Percentiles rank a stretch among this genome's conserved stretches.
Evolutionary conservation across 37 sponge, comb jelly and placozoan species (phyloP).

Genomic region (Lycopodina hypogea): DNA sequence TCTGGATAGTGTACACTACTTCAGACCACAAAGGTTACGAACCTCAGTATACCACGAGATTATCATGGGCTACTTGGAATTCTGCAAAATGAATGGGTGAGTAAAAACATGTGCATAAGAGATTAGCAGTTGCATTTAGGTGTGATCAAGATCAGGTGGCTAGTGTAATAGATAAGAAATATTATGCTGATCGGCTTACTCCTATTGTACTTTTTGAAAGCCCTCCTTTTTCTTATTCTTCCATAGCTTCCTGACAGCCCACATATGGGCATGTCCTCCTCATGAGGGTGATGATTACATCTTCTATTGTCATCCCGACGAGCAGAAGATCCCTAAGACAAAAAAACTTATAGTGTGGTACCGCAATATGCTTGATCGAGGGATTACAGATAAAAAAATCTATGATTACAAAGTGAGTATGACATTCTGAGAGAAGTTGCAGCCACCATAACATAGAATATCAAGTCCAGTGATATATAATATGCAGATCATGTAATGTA

Average conservation of each 20-base stretch:
- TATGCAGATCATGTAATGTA: too few relatives aligned
- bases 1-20: constrained; percentile 98
- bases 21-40: constrained; percentile 79
- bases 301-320: constrained; percentile 96
- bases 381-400: constrained; percentile 61
- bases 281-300: constrained; percentile 99
- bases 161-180: not conserved
- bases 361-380: constrained; percentile 90
- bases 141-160: not conserved
- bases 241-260: constrained; percentile 77
- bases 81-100: constrained; percentile 86
- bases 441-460: not conserved
- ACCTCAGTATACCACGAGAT: constrained; percentile 97
- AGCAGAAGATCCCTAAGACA: constrained; percentile 99
- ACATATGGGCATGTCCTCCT: constrained; percentile 99
- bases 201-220: too few relatives aligned
- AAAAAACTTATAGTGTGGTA: constrained; percentile 96
- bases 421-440: too few relatives aligned
- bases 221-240: too few relatives aligned
- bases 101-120: too few relatives aligned
- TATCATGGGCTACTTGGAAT: constrained; percentile 93
- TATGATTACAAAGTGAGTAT: constrained; percentile 78
- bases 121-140: not conserved
- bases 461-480: too few relatives aligned
- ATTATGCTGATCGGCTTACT: not conserved